A percentile compares a stretch with the other conserved stretches of the same genome.
Evolutionary conservation across 2,113 vertebrate species (phyloP).

Genomic region (Trogon melanurus): DNA sequence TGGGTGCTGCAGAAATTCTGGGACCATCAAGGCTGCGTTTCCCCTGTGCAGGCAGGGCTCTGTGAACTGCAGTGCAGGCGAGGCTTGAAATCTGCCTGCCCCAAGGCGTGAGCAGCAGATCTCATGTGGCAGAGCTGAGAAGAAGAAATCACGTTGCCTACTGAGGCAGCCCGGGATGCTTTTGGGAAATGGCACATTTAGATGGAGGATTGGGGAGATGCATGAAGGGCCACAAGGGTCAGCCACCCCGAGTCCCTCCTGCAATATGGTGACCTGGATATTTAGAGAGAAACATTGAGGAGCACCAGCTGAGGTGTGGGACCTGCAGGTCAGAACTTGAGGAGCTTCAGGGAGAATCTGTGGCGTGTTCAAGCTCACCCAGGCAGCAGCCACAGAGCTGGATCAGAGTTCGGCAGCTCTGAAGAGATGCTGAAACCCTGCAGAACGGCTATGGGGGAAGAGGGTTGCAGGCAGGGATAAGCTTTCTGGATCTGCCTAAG

Average conservation of each 20-base stretch:
- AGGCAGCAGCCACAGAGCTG: neutral
- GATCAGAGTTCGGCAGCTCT: neutral
- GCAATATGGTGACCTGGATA: neutral
- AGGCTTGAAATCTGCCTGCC: neutral
- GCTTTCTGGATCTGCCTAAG: neutral
- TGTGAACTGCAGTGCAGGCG: neutral
- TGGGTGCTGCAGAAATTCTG: neutral
- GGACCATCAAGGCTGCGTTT: neutral
- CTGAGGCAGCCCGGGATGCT: neutral
- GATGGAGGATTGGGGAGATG: neutral
- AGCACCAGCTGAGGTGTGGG: neutral
- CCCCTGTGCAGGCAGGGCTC: neutral
- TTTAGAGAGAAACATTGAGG: rapidly evolving
- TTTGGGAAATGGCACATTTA: neutral
- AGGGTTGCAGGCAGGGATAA: neutral
- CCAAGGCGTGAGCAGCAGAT: neutral
- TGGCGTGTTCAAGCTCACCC: rapidly evolving
- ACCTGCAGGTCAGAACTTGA: neutral
- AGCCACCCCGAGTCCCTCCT: rapidly evolving
- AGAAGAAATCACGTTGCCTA: rapidly evolving
- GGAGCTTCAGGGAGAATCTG: rapidly evolving
- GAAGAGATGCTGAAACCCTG: neutral
- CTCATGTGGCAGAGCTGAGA: rapidly evolving
- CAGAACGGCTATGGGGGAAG: neutral
- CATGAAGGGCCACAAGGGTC: rapidly evolving